Conservation (phyloP, 2,113 vertebrate species). For the Meles meles region DNA sequence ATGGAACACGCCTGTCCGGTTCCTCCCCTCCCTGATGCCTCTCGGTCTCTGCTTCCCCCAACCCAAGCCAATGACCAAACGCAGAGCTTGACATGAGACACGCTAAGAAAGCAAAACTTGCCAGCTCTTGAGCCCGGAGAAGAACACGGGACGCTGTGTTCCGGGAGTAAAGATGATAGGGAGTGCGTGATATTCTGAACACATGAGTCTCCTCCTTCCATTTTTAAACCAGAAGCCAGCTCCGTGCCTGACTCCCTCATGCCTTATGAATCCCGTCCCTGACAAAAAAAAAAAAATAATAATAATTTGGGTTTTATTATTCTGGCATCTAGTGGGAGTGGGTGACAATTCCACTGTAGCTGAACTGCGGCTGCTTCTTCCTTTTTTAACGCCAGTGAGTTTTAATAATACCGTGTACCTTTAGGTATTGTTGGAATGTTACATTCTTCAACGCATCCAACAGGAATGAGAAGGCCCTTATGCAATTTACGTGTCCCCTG, state of each 20-base stretch:
- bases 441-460: background rate
- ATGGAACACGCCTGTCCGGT: background rate
- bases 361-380: background rate
- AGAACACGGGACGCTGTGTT: accelerated
- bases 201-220: background rate
- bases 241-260: background rate
- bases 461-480: background rate
- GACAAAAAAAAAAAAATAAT: background rate
- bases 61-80: background rate
- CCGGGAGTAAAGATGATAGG: background rate
- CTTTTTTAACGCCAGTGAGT: slow-evolving; percentile 20
- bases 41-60: background rate
- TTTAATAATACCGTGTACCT: slow-evolving; percentile 61
- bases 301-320: slow-evolving; percentile 46
- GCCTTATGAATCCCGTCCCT: slow-evolving; percentile 21
- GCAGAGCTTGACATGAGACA: background rate
- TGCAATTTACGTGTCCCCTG: slow-evolving; percentile 37
- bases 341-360: background rate
- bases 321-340: slow-evolving; percentile 60
- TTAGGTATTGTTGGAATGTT: slow-evolving; percentile 16
- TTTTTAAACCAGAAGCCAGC: background rate
- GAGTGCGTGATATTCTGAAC: background rate
- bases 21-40: background rate
- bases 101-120: background rate
- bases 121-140: background rate